These are phyloP conservation scores for Penaeus japonicus DNA, from an alignment of 1,140 invertebrate species.

Conservation along the genomic window DNA sequence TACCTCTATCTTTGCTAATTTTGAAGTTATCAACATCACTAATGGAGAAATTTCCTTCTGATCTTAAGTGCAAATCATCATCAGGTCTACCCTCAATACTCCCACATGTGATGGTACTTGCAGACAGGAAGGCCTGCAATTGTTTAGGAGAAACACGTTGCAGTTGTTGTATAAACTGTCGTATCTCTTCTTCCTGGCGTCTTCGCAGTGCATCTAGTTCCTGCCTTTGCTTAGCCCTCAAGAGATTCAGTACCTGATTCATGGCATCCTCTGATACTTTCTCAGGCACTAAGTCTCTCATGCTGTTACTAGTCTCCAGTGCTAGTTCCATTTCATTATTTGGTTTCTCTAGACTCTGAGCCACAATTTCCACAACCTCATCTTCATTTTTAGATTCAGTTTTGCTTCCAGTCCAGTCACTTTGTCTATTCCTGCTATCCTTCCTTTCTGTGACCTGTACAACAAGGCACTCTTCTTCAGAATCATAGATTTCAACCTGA, in stretches of 20 bases:
- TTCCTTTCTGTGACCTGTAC: slow-evolving; percentile 28
- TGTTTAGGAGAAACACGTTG: slow-evolving; percentile 23
- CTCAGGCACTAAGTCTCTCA: not conserved
- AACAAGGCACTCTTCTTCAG: slow-evolving; percentile 46
- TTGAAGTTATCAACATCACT: too few species aligned
- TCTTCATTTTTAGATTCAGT: not conserved
- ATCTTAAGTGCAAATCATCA: too few species aligned
- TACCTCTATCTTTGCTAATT: too few species aligned
- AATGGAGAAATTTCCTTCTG: too few species aligned
- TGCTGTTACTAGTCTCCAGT: not conserved
- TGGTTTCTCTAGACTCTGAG: not conserved
- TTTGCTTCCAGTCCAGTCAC: not conserved
- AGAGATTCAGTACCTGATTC: slow-evolving; percentile 24
- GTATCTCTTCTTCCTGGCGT: slow-evolving; percentile 34
- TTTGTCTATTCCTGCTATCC: not conserved
- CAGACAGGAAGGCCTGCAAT: slow-evolving; percentile 14
- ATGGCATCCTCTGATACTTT: not conserved
- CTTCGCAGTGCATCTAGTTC: slow-evolving; percentile 35
- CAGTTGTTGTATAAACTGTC: slow-evolving; percentile 24
- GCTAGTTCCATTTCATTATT: not conserved
- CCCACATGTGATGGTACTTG: not conserved
- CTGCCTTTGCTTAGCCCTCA: slow-evolving; percentile 32
- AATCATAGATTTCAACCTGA: slow-evolving; percentile 24
- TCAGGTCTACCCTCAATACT: too few species aligned
- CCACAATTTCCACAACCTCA: slow-evolving; percentile 27